Evolutionary conservation across 2,888 invertebrate species (phyloP), one percentile per base, ranked within the genome.

Genomic region (Coecobrya sp.): DNA sequence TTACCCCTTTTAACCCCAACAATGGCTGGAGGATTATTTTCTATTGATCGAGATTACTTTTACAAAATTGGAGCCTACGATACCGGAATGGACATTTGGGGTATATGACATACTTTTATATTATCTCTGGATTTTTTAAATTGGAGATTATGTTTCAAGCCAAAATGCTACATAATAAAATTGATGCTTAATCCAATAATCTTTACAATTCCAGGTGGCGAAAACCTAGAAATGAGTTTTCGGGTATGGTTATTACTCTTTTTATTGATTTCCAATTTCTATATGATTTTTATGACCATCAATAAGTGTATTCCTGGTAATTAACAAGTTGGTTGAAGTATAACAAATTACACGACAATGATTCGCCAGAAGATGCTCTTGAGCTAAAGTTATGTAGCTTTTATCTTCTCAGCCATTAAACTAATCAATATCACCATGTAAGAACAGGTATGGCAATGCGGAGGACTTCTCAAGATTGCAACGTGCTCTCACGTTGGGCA

Each of bases 1-100:
- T 97, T 98, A 13, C 99, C 99, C 0, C 96, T 99, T 49, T 97
- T 98, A 94, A 99, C 99, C 0, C 99, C 99, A 0, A 99, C 99
- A 0, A 99, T 99, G 99, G 99, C 99, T 13, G 99, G 99, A 89
- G 99, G 93, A 19, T 55, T 93, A 42, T 95, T 95, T 86, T 94
- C 99, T 84, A 99, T 99, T 93, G 98, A 99, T 96, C 97, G 97
- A 95, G 98, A 99, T 30, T 99, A 99, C 96, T 99, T 99, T 96
- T 99, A 99, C 96, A 98, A 99, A 96, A 97, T 99, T 93, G 99
- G 99, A 86, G 98, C 99, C 87, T 99, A 99, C 96, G 99, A 99
- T 96, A 98, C 99, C 96, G 99, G 99, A 95, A 99, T 99, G 99
- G 99, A 99, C 96, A 99, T 99, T 95, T 99, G 99, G 99, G 99